Evolutionary conservation across 2,113 vertebrate genomes (phyloP).

Genomic region (Mesoclemmys tuberculata): DNA sequence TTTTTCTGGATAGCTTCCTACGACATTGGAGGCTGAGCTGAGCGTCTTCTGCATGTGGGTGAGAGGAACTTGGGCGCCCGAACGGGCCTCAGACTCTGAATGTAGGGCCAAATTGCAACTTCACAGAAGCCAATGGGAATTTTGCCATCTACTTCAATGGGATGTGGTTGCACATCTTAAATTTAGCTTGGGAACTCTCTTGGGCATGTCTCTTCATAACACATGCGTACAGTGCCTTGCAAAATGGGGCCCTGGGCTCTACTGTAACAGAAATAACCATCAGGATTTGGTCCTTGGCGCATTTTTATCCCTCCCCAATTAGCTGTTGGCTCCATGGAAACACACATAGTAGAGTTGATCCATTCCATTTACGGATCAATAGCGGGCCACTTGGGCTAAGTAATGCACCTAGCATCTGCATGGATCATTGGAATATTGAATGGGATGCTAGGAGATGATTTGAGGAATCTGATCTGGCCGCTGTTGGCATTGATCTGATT

Average conservation of each 20-base stretch:
- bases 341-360: neutral
- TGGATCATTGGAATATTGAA: neutral
- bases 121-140: neutral
- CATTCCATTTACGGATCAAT: neutral
- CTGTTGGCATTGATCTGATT: neutral
- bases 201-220: neutral
- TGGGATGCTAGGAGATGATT: neutral
- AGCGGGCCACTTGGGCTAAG: neutral
- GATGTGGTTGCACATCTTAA: neutral
- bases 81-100: neutral
- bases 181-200: neutral
- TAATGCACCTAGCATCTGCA: neutral
- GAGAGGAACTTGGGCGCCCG: neutral
- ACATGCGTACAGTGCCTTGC: accelerated
- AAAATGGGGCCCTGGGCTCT: neutral
- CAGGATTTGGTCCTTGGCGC: neutral
- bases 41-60: neutral
- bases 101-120: neutral
- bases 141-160: neutral
- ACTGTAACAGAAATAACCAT: neutral
- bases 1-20: neutral
- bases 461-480: neutral
- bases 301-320: neutral
- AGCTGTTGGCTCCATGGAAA: neutral
- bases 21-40: neutral